A percentile compares a stretch with the other conserved stretches of the same genome.
phyloP scores from a whole-genome alignment of 2,888 invertebrate species.

The Callimorpha dominula region DNA sequence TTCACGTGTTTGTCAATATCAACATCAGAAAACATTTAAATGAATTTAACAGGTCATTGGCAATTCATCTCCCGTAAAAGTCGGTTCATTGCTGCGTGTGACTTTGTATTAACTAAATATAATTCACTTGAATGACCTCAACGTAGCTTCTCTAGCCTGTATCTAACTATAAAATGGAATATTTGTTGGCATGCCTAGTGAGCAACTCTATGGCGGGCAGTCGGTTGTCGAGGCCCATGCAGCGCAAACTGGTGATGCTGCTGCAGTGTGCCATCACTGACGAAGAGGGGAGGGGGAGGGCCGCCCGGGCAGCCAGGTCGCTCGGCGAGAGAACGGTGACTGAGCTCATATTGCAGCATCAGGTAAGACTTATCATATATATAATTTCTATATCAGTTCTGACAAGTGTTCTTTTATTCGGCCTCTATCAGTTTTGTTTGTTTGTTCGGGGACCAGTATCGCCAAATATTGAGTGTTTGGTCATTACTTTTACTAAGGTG shows the following conservation, averaged over 20 bases:
- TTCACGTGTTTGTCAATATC: too few species aligned
- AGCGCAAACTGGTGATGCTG: conserved; percentile 96
- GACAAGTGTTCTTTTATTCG: too few species aligned
- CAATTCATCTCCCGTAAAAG: neutral
- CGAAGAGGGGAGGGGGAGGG: conserved; percentile 93
- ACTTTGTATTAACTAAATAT: neutral
- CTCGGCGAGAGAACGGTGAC: conserved; percentile 97
- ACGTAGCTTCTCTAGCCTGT: neutral
- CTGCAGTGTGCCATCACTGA: conserved; percentile 96
- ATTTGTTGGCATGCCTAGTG: conserved; percentile 45
- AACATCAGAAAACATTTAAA: neutral
- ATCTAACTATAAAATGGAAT: neutral
- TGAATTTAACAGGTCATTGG: neutral
- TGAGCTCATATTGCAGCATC: conserved; percentile 97
- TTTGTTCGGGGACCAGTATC: neutral
- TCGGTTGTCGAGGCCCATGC: conserved; percentile 95
- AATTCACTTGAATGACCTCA: neutral
- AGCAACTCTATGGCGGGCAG: conserved; percentile 65
- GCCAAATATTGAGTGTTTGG: neutral
- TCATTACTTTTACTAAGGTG: neutral
- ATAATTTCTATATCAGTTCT: neutral
- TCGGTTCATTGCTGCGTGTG: neutral
- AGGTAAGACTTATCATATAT: conserved; percentile 58
- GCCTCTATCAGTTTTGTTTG: neutral
- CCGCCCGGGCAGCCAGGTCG: conserved; percentile 94